Evolutionary conservation across 2,797 vertebrate species (phyloP).

Genomic region (Smutsia gigantea): DNA sequence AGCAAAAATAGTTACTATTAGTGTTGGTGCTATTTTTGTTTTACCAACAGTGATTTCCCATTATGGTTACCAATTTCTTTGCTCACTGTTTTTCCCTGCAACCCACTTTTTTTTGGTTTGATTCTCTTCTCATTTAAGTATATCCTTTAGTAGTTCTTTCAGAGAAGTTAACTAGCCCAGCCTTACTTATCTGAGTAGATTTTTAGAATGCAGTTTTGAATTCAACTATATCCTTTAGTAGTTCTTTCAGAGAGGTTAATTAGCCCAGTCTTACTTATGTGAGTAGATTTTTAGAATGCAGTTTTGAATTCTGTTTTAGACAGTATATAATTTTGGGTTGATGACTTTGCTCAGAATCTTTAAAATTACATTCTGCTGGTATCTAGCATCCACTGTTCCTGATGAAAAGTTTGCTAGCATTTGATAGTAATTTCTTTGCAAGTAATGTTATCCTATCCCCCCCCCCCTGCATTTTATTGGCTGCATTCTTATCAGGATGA

Average conservation of each 20-base stretch:
- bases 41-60: not conserved
- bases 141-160: not conserved
- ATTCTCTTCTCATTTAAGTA: not conserved
- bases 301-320: not conserved
- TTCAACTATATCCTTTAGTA: not conserved
- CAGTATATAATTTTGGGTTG: not conserved
- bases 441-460: not conserved
- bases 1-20: not conserved
- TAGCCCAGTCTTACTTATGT: not conserved
- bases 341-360: not conserved
- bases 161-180: not conserved
- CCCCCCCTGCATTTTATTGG: not conserved
- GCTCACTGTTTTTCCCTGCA: not conserved
- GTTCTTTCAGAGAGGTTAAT: not conserved
- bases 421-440: not conserved
- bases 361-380: not conserved
- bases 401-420: not conserved
- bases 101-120: not conserved
- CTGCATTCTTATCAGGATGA: not conserved
- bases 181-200: not conserved
- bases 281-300: not conserved
- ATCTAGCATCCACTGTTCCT: not conserved
- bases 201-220: not conserved
- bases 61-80: not conserved
- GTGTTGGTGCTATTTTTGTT: not conserved